These are phyloP conservation scores for Thripadectes ignobilis DNA, from an alignment of 2,797 vertebrate species.

Conservation along the genomic window DNA sequence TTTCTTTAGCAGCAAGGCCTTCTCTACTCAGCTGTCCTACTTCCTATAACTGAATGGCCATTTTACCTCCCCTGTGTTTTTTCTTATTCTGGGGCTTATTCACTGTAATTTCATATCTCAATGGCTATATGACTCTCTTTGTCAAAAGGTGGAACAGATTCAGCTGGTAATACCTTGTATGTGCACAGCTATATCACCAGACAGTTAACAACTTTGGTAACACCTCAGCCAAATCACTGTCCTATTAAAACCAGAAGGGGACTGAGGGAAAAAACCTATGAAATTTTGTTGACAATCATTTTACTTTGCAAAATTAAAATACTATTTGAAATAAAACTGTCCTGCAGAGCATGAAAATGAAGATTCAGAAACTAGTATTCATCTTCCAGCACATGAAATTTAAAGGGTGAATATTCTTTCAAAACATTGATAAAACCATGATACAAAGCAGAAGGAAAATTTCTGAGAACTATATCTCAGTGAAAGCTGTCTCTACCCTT, in stretches of 20 bases:
- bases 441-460: neutral
- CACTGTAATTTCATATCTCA: neutral
- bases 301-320: neutral
- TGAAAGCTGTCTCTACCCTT: neutral
- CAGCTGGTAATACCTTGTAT: neutral
- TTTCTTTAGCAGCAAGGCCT: neutral
- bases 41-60: fast-evolving
- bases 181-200: neutral
- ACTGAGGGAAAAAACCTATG: neutral
- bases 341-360: neutral
- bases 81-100: fast-evolving
- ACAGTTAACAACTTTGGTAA: neutral
- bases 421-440: neutral
- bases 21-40: neutral
- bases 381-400: neutral
- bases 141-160: neutral
- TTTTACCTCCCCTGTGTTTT: neutral
- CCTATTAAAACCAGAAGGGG: neutral
- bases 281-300: neutral
- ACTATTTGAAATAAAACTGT: neutral
- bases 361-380: neutral
- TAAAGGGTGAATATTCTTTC: neutral
- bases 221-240: neutral
- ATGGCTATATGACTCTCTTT: neutral
- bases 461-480: neutral